phyloP scores from a whole-genome alignment of 2,888 invertebrate species.

The Plemyria rubiginata region DNA sequence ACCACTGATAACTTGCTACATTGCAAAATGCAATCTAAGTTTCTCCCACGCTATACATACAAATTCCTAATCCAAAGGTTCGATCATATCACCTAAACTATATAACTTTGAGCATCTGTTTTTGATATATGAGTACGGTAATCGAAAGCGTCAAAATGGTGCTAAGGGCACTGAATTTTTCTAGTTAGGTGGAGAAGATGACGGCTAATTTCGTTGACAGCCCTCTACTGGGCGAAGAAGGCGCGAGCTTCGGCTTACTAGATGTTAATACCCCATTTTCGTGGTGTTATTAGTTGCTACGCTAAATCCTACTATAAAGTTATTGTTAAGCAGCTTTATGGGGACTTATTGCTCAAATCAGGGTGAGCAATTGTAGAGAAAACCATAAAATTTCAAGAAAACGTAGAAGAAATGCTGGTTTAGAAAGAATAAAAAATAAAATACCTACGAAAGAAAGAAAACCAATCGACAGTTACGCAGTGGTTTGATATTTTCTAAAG shows the following conservation, averaged over 20 bases:
- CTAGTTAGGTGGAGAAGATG: slow-evolving; percentile 58
- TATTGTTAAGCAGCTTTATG: too few relatives aligned
- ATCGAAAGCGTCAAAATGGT: neutral
- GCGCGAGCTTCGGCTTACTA: slow-evolving; percentile 46
- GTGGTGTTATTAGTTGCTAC: neutral
- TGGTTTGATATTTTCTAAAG: neutral
- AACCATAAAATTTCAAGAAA: neutral
- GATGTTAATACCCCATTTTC: slow-evolving; percentile 45
- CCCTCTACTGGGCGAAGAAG: slow-evolving; percentile 62
- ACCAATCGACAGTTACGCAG: neutral
- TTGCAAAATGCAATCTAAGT: slow-evolving; percentile 25
- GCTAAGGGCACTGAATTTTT: slow-evolving; percentile 38
- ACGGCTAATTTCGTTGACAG: slow-evolving; percentile 76
- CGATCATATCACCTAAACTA: neutral
- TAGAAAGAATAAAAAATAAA: too few relatives aligned
- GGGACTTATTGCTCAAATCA: too few relatives aligned
- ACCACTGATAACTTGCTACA: neutral
- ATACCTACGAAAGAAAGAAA: neutral
- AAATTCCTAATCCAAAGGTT: neutral
- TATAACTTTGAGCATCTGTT: neutral
- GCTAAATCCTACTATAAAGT: too few relatives aligned
- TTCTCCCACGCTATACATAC: slow-evolving; percentile 17
- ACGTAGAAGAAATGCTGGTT: neutral
- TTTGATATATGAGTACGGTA: neutral
- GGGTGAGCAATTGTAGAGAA: too few relatives aligned